Percentiles rank a stretch among this genome's conserved stretches.
Evolutionary conservation across 1,140 invertebrate genomes (phyloP).

Genomic region (Stegodyphus dumicola): DNA sequence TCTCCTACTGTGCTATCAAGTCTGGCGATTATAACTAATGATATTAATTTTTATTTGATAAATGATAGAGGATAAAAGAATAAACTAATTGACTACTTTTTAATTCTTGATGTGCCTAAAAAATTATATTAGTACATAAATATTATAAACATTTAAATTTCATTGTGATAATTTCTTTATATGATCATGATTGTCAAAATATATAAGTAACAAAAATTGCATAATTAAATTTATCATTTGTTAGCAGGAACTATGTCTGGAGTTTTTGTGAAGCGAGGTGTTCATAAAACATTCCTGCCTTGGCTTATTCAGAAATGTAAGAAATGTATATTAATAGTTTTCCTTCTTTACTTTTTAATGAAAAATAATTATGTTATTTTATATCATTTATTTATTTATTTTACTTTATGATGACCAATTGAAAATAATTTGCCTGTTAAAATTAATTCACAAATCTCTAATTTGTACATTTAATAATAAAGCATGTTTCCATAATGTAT

Average conservation of each 20-base stretch:
- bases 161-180: too few species aligned
- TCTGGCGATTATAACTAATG: too few species aligned
- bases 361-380: neutral
- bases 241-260: neutral
- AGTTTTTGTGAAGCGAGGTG: neutral
- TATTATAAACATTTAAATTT: too few species aligned
- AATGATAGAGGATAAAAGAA: too few species aligned
- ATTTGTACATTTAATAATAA: neutral
- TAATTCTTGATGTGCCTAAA: too few species aligned
- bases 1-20: too few species aligned
- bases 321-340: neutral
- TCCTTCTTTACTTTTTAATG: neutral
- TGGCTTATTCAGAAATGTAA: constrained; percentile 1
- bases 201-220: too few species aligned
- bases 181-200: too few species aligned
- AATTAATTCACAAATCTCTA: neutral
- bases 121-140: too few species aligned
- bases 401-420: neutral
- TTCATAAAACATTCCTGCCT: neutral
- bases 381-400: neutral
- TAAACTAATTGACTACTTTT: too few species aligned
- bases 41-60: too few species aligned
- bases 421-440: neutral
- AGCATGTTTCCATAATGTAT: neutral
- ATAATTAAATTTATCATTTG: too few species aligned